Conservation (phyloP, 2,113 vertebrate genomes). For the Equus quagga region DNA sequence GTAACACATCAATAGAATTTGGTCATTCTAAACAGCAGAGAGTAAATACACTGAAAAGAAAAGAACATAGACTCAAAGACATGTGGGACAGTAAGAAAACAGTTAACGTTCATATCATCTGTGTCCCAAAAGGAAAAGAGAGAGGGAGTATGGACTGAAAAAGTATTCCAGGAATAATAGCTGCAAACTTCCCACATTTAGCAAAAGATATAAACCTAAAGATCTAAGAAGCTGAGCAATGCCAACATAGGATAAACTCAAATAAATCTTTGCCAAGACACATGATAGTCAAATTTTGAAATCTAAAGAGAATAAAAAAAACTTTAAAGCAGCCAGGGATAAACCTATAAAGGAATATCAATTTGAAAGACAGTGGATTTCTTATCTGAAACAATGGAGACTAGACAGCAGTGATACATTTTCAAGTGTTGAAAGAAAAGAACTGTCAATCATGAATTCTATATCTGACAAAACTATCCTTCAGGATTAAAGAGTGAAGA, state of each 20-base stretch:
- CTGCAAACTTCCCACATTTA: background rate
- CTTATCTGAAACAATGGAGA: background rate
- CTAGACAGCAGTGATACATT: background rate
- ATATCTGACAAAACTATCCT: background rate
- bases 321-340: background rate
- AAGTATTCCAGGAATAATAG: background rate
- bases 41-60: background rate
- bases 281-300: background rate
- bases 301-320: background rate
- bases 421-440: background rate
- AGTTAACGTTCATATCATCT: background rate
- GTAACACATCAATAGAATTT: background rate
- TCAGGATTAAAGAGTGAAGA: background rate
- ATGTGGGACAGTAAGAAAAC: background rate
- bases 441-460: background rate
- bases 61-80: background rate
- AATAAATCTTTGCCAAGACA: background rate
- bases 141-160: background rate
- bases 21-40: background rate
- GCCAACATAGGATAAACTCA: background rate
- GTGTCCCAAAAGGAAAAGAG: background rate
- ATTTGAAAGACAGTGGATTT: background rate
- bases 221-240: background rate
- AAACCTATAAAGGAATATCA: background rate
- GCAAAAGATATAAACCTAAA: background rate